Conservation (phyloP, 2,113 vertebrate genomes). For the Nothocercus julius region DNA sequence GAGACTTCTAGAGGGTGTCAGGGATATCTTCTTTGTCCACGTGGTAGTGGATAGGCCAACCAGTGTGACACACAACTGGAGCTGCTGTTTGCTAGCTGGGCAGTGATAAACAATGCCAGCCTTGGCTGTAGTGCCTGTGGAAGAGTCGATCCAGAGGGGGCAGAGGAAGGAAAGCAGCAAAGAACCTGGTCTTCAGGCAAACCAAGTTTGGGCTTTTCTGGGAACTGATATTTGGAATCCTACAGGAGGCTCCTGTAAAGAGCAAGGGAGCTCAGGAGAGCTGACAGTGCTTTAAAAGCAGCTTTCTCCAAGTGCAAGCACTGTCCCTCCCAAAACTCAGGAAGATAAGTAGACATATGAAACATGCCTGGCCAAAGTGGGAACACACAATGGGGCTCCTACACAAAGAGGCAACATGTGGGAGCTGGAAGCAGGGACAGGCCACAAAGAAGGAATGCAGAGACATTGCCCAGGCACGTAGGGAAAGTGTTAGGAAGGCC, state of each 20-base stretch:
- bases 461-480: not conserved
- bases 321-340: no score
- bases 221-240: not conserved
- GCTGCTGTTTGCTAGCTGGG: not conserved
- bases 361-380: no score
- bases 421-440: no score
- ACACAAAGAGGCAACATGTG: no score
- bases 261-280: not conserved
- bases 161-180: not conserved
- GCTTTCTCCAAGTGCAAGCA: not conserved
- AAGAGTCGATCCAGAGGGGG: not conserved
- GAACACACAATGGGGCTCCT: not conserved
- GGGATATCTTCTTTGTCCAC: not conserved
- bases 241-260: not conserved
- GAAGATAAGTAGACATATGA: no score
- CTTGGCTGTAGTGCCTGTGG: no score
- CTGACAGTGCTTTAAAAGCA: not conserved
- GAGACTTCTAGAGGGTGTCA: not conserved
- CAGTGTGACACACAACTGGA: not conserved
- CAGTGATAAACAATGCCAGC: no score
- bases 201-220: not conserved
- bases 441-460: not conserved
- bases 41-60: not conserved
- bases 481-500: not conserved
- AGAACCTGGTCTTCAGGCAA: not conserved